These are phyloP conservation scores for Sialis lutaria DNA, from an alignment of 2,888 invertebrate genomes.

Conservation along the genomic window DNA sequence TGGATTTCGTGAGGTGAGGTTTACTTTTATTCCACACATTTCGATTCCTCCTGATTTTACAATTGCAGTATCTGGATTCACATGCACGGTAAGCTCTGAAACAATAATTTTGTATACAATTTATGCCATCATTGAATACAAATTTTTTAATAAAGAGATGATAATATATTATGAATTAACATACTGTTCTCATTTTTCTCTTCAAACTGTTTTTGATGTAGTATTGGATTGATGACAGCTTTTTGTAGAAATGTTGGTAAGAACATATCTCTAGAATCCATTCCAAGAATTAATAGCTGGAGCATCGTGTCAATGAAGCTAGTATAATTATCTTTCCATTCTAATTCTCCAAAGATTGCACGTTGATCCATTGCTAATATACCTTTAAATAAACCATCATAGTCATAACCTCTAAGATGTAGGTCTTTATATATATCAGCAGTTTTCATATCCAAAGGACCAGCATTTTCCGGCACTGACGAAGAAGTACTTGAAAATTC, in stretches of 20 bases:
- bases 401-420: constrained; percentile 33
- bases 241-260: constrained; percentile 39
- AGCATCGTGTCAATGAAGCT: constrained; percentile 52
- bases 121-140: no score
- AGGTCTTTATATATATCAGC: constrained; percentile 29
- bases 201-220: constrained; percentile 17
- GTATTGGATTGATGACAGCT: constrained; percentile 33
- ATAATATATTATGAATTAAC: neutral
- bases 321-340: constrained; percentile 47
- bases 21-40: constrained; percentile 37
- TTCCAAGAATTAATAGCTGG: constrained; percentile 35
- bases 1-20: constrained; percentile 19
- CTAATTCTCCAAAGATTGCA: constrained; percentile 21
- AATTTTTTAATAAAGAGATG: no score
- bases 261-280: constrained; percentile 27
- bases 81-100: constrained; percentile 22
- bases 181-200: constrained; percentile 5
- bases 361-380: constrained; percentile 27
- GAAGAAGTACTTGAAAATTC: constrained; percentile 34
- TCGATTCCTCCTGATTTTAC: constrained; percentile 36
- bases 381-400: constrained; percentile 30
- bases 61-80: constrained; percentile 22
- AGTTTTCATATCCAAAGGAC: no score
- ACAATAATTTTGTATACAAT: no score
- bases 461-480: constrained; percentile 6